Percentiles rank a stretch among this genome's conserved stretches.
phyloP scores from a whole-genome alignment of 2,888 invertebrate genomes.

The Creontiades dilutus region DNA sequence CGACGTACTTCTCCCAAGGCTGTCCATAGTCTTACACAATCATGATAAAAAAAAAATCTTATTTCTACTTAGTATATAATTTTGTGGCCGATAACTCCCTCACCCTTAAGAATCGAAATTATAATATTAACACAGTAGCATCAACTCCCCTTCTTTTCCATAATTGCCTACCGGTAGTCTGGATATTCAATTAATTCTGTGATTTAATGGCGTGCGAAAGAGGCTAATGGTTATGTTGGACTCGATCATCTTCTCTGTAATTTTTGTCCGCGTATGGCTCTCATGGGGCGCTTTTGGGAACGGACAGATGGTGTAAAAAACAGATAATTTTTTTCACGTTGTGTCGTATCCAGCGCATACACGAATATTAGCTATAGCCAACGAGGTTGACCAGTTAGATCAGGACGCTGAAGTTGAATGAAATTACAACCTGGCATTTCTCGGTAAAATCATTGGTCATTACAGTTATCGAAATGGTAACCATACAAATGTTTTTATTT shows the following conservation, averaged over 20 bases:
- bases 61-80: background rate
- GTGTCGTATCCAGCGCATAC: too few species aligned
- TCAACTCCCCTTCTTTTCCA: background rate
- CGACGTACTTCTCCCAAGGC: background rate
- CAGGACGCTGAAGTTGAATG: too few species aligned
- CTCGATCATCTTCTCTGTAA: background rate
- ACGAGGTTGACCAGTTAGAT: too few species aligned
- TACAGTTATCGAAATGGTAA: too few species aligned
- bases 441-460: too few species aligned
- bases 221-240: slow-evolving; percentile 25
- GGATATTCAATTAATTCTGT: slow-evolving; percentile 10
- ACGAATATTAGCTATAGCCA: too few species aligned
- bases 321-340: too few species aligned
- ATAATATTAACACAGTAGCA: slow-evolving; percentile 14
- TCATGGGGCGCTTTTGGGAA: too few species aligned
- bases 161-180: slow-evolving; percentile 1
- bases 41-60: background rate
- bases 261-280: background rate
- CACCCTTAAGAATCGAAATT: background rate
- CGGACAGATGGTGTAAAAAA: too few species aligned
- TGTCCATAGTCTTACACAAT: background rate
- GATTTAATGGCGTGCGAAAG: slow-evolving; percentile 41
- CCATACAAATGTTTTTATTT: too few species aligned
- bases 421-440: too few species aligned
- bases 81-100: background rate